Conservation (phyloP, 35 echinoderm and acorn worm genomes). For the Apostichopus japonicus region DNA sequence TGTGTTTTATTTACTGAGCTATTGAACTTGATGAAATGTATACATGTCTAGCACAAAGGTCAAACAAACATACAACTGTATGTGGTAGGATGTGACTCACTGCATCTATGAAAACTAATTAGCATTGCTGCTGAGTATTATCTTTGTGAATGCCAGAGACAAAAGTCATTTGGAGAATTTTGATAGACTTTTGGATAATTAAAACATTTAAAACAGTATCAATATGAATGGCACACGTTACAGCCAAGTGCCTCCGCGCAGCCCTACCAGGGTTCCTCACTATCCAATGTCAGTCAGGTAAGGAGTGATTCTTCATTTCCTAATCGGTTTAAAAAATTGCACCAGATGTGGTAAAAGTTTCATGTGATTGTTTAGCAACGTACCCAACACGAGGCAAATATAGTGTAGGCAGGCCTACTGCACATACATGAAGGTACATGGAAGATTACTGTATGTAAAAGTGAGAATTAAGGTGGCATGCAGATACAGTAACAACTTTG, state of each 20-base stretch:
- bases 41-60: background rate
- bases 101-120: background rate
- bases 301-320: background rate
- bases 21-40: too few species aligned
- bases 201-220: background rate
- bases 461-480: too few species aligned
- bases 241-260: slow-evolving; percentile 12
- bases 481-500: too few species aligned
- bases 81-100: background rate
- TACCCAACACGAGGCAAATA: too few species aligned
- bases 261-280: slow-evolving; percentile 28
- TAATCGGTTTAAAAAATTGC: too few species aligned
- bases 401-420: too few species aligned
- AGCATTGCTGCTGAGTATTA: background rate
- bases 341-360: too few species aligned
- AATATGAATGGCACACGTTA: slow-evolving; percentile 30
- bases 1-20: too few species aligned
- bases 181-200: background rate
- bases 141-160: background rate
- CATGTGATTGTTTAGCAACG: too few species aligned
- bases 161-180: background rate
- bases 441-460: too few species aligned
- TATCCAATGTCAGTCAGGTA: slow-evolving; percentile 53
- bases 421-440: too few species aligned
- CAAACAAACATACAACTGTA: background rate